These are phyloP conservation scores for Fregata magnificens DNA, from an alignment of 2,113 vertebrate genomes.

Conservation along the genomic window DNA sequence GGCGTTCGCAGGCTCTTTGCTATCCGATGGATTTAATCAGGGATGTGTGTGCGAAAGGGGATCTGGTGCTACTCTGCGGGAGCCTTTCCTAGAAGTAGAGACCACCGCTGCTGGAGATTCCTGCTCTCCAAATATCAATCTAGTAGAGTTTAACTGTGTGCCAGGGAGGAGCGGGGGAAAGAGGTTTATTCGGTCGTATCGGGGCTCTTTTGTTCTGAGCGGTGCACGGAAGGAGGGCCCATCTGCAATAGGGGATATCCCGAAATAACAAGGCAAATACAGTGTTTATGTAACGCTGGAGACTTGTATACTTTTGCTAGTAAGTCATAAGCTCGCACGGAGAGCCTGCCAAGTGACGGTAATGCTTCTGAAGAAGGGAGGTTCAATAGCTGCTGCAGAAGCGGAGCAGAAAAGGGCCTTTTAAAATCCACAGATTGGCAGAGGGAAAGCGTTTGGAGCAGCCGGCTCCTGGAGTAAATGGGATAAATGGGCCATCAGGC, in stretches of 20 bases:
- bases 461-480: not conserved
- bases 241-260: conserved; percentile 20
- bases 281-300: not conserved
- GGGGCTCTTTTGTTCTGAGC: not conserved
- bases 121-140: not conserved
- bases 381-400: not conserved
- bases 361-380: not conserved
- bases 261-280: conserved; percentile 1
- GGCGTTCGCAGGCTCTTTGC: not conserved
- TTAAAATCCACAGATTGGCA: not conserved
- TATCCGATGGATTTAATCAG: not conserved
- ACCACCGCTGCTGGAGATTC: not conserved
- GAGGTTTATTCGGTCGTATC: not conserved
- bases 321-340: not conserved
- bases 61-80: not conserved
- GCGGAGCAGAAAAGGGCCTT: not conserved
- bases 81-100: not conserved
- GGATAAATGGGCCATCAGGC: not conserved
- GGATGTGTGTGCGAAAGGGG: not conserved
- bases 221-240: not conserved
- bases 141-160: not conserved
- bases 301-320: not conserved
- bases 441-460: not conserved
- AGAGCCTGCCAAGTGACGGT: conserved; percentile 4
- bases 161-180: not conserved